These are phyloP conservation scores for Odontocolon sp. DNA, from an alignment of 2,888 invertebrate species.

Conservation along the genomic window DNA sequence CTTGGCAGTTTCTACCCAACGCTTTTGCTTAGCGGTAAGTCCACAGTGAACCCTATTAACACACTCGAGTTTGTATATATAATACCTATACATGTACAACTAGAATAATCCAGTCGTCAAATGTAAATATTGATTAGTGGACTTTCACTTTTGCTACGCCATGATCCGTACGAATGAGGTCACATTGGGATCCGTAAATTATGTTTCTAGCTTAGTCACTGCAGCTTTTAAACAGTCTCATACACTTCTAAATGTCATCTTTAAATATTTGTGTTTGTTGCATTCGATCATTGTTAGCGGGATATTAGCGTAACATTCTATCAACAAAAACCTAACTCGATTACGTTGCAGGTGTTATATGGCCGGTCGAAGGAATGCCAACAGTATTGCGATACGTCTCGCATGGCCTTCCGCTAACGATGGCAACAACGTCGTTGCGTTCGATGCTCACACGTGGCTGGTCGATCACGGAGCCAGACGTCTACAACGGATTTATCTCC, in stretches of 20 bases:
- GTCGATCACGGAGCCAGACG: constrained; percentile 90
- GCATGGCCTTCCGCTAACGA: constrained; percentile 91
- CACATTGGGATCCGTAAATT: constrained; percentile 8
- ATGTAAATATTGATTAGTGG: constrained; percentile 39
- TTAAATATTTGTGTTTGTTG: no score
- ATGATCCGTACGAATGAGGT: constrained; percentile 14
- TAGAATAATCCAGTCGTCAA: constrained; percentile 8
- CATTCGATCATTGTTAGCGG: no score
- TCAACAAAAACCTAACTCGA: background rate
- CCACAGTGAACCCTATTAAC: background rate
- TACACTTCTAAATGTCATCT: background rate
- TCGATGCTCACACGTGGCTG: constrained; percentile 94
- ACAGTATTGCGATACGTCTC: constrained; percentile 91
- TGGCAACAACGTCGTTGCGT: constrained; percentile 95
- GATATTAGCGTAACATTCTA: no score
- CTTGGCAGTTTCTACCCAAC: constrained; percentile 98
- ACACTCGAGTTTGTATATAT: constrained; percentile 4
- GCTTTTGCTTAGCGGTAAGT: constrained; percentile 89
- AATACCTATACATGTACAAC: background rate
- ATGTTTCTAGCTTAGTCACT: background rate
- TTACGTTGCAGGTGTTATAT: constrained; percentile 89
- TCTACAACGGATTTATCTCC: constrained; percentile 93
- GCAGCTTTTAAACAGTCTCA: background rate
- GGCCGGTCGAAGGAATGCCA: constrained; percentile 98
- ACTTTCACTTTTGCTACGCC: constrained; percentile 50